Evolutionary conservation across 2,888 invertebrate genomes (phyloP).

Genomic region (Eupithecia inturbata): DNA sequence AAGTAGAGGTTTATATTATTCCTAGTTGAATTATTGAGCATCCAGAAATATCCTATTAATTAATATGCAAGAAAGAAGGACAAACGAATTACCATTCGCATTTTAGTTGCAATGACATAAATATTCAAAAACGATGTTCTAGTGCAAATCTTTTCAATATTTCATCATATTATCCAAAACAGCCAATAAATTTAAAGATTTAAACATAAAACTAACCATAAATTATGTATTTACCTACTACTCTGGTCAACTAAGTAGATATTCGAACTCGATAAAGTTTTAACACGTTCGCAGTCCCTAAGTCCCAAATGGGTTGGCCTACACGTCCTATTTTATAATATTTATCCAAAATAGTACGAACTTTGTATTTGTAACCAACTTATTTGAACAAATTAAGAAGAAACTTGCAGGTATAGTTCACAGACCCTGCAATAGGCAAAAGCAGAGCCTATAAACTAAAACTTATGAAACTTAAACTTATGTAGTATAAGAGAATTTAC

Average conservation of each 20-base stretch:
- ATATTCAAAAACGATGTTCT: not conserved
- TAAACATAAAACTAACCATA: not conserved
- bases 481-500: not conserved
- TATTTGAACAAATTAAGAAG: not conserved
- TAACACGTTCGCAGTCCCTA: not conserved
- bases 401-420: not conserved
- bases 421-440: not conserved
- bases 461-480: not conserved
- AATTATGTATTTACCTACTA: not conserved
- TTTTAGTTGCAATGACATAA: not conserved
- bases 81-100: not conserved
- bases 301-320: not conserved
- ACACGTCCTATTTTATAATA: not conserved
- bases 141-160: slow-evolving; percentile 1
- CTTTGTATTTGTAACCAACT: not conserved
- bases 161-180: slow-evolving; percentile 1
- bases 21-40: not conserved
- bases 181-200: not conserved
- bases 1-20: not conserved
- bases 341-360: not conserved
- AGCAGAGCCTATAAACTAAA: not conserved
- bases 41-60: not conserved
- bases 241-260: not conserved
- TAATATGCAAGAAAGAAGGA: not conserved
- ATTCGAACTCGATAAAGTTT: not conserved